Evolutionary conservation across 2,888 invertebrate species (phyloP).

Genomic region (Philaethria dido): DNA sequence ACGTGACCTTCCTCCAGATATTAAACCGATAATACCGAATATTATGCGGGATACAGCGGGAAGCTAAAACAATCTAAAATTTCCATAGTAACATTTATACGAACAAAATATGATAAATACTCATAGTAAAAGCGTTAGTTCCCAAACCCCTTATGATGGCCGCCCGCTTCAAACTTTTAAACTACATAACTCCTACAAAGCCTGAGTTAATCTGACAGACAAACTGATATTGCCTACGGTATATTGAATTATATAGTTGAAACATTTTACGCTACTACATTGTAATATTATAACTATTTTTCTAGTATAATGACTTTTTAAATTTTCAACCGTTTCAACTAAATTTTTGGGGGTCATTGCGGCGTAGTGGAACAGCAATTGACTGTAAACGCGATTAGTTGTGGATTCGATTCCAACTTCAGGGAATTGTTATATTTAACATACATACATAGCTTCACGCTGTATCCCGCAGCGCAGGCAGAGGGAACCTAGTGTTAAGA

Average conservation of each 20-base stretch:
- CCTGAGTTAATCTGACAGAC: conserved; percentile 22
- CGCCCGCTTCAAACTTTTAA: conserved; percentile 16
- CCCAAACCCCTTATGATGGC: conserved; percentile 11
- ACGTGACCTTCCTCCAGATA: too few species aligned
- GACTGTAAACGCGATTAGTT: too few species aligned
- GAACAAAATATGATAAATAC: conserved; percentile 23
- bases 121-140: conserved; percentile 9
- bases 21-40: too few species aligned
- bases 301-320: neutral
- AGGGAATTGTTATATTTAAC: too few species aligned
- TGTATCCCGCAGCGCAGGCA: too few species aligned
- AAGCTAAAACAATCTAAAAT: too few species aligned
- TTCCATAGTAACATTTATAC: neutral
- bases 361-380: too few species aligned
- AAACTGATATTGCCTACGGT: conserved; percentile 5
- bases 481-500: too few species aligned
- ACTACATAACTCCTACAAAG: conserved; percentile 19
- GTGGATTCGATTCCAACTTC: too few species aligned
- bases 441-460: too few species aligned
- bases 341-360: too few species aligned
- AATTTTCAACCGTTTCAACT: neutral
- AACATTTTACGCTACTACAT: neutral
- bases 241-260: conserved; percentile 13
- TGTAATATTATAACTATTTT: neutral
- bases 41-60: too few species aligned